Base-by-base conservation (phyloP, 1,140 invertebrate species). In the Heliconius melpomene region DNA sequence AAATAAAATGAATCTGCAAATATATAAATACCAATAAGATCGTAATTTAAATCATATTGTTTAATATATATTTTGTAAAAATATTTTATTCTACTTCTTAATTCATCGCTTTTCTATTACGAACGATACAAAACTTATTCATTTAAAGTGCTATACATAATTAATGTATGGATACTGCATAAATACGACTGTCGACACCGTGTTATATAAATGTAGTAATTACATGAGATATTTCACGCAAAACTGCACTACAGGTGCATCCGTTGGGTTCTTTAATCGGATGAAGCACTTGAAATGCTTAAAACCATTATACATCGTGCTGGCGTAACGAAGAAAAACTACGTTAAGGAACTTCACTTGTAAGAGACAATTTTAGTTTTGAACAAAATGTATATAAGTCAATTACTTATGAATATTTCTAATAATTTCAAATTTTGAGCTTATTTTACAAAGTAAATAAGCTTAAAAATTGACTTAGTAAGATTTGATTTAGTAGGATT, bases 281-380 rank as follows among this genome's bases (percentile, higher is more conserved):
- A 86, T 85, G 84, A 86, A 86, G 85, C 84, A 81, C 81, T 83
- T 79, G 38, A 26, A 86, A 82, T 85, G 85, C 78, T 86, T 86
- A 86, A 86, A 84, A 81, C 85, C 79, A 81, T 86, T 86, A 46
- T 46, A 83, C 72, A 75, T 71, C 74, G 76, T 71, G 13, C 74
- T 38, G 26, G 74, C 72, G 46, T 38, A 16, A 52, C 72, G 36
- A 83, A 79, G 81, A 82, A 82, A 76, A 72, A 77, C 60, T 66
- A 72, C n/a, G 29, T 20, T 18, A 70, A 75, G 54, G 60, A 66
- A 66, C 60, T 66, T 26, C 20, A 16, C 60, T 66, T 66, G 60
- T 11, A 29, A 26, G 23, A 66, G 57, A 66, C 23, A 66, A 26
- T 66, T 66, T 66, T 66, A n/a, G 3, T 23, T 57, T n/a, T n/a